phyloP scores from a whole-genome alignment of 2,113 vertebrate species.

The Labrus mixtus region DNA sequence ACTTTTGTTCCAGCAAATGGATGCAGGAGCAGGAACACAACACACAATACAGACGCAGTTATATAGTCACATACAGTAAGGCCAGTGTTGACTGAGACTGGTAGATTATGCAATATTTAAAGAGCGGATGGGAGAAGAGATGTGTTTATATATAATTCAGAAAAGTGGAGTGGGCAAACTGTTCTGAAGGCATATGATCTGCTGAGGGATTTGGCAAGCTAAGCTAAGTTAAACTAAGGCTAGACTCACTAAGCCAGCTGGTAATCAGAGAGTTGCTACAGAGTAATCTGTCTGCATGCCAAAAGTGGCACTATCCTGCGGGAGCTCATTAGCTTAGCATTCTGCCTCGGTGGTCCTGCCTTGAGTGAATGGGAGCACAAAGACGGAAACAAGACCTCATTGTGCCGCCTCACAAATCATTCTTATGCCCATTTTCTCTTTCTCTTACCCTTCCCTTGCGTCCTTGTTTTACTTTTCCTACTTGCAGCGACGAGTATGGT shows the following conservation, averaged over 20 bases:
- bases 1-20: background rate
- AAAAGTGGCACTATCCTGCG: conserved; percentile 62
- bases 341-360: conserved; percentile 56
- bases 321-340: conserved; percentile 82
- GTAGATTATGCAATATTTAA: conserved; percentile 19
- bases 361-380: conserved; percentile 60
- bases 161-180: conserved; percentile 1
- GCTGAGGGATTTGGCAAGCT: conserved; percentile 41
- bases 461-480: background rate
- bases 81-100: background rate
- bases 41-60: background rate
- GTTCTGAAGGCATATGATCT: conserved; percentile 34
- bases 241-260: conserved; percentile 35
- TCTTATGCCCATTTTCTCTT: conserved; percentile 11
- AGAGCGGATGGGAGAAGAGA: background rate
- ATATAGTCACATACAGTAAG: background rate
- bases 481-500: background rate
- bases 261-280: conserved; percentile 54
- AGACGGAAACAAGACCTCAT: conserved; percentile 40
- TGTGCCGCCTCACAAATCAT: conserved; percentile 19
- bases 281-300: conserved; percentile 61
- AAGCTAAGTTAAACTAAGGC: conserved; percentile 52
- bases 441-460: background rate
- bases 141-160: conserved; percentile 25
- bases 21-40: conserved; percentile 12